Evolutionary conservation across 2,797 vertebrate species (phyloP).

Genomic region (Australoheros facetus): DNA sequence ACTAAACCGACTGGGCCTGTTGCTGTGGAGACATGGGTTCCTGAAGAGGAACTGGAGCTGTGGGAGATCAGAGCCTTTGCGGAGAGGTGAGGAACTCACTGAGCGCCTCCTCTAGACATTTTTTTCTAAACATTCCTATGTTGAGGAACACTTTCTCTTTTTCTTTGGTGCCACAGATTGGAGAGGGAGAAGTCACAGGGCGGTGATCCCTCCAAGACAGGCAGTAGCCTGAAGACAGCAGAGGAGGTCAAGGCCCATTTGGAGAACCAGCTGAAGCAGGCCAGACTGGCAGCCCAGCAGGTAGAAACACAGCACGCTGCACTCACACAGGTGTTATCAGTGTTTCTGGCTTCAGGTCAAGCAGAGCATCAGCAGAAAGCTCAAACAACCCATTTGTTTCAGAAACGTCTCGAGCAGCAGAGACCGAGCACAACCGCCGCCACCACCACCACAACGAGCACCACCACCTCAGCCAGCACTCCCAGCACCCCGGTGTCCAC

Average conservation of each 20-base stretch:
- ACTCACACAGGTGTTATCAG: not conserved
- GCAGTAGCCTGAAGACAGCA: slow-evolving; percentile 84
- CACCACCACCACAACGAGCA: slow-evolving; percentile 74
- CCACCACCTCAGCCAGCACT: slow-evolving; percentile 73
- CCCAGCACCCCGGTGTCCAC: slow-evolving; percentile 77
- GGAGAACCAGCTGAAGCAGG: slow-evolving; percentile 91
- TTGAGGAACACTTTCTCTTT: not conserved
- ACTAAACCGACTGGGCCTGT: slow-evolving; percentile 93
- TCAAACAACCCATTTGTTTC: not conserved
- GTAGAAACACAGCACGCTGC: slow-evolving; percentile 68
- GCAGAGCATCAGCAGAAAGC: not conserved
- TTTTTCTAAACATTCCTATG: not conserved
- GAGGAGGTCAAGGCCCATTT: slow-evolving; percentile 90
- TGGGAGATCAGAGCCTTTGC: slow-evolving; percentile 99
- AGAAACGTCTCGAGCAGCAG: slow-evolving; percentile 96
- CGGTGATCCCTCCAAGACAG: slow-evolving; percentile 89
- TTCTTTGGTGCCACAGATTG: slow-evolving; percentile 78
- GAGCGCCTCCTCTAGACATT: rapidly evolving
- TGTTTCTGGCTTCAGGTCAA: not conserved
- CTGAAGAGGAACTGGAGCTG: slow-evolving; percentile 95
- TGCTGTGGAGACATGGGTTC: slow-evolving; percentile 94
- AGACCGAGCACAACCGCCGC: slow-evolving; percentile 75
- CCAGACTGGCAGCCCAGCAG: slow-evolving; percentile 90
- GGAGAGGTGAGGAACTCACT: slow-evolving; percentile 85
- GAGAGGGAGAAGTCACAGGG: slow-evolving; percentile 97